phyloP scores from a whole-genome alignment of 2,888 invertebrate genomes.

The Macrophya annulata region DNA sequence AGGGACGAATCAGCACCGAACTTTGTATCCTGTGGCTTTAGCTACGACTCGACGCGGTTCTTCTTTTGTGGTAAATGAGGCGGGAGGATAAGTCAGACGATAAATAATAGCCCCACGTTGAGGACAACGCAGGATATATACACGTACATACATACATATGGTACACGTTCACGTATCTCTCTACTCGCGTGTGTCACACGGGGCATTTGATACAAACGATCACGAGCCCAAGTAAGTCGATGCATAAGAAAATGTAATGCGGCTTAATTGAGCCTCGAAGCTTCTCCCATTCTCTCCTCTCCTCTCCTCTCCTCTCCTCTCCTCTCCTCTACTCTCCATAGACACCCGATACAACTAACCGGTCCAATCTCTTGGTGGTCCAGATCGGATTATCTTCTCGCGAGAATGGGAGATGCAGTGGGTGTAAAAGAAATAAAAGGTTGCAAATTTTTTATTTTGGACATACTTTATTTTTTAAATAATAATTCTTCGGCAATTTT shows the following conservation, averaged over 20 bases:
- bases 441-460: background rate
- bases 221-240: conserved; percentile 66
- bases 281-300: background rate
- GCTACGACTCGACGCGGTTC: conserved; percentile 56
- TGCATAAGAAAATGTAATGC: conserved; percentile 69
- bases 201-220: conserved; percentile 14
- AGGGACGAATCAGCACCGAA: conserved; percentile 65
- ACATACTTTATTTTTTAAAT: no score
- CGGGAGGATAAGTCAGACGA: conserved; percentile 72
- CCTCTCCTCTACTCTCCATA: background rate
- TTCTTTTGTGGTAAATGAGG: conserved; percentile 70
- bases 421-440: conserved; percentile 33
- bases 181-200: background rate
- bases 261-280: conserved; percentile 69
- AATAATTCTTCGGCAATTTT: no score
- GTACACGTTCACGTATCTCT: no score
- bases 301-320: background rate
- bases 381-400: conserved; percentile 12
- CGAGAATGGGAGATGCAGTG: conserved; percentile 19
- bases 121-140: conserved; percentile 63
- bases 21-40: conserved; percentile 46
- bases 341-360: conserved; percentile 46
- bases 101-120: conserved; percentile 72
- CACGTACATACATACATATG: conserved; percentile 56
- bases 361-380: conserved; percentile 47